Evolutionary conservation across 2,113 vertebrate genomes (phyloP).

Genomic region (Daphoenositta chrysoptera): DNA sequence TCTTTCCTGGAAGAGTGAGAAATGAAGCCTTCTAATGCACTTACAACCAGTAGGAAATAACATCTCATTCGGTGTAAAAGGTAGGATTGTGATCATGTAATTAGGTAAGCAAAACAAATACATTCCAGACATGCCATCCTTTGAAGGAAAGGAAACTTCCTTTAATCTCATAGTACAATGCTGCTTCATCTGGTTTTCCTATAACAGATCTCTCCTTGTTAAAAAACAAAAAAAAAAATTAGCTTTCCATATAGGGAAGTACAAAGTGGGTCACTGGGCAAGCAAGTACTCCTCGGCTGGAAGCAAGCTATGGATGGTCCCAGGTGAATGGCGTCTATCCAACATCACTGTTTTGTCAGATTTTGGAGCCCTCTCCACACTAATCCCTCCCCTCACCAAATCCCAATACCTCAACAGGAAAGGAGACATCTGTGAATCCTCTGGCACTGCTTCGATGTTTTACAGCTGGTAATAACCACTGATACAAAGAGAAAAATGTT

Average conservation of each 20-base stretch:
- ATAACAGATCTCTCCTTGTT: not conserved
- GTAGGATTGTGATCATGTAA: not conserved
- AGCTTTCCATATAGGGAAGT: conserved; percentile 42
- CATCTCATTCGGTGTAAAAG: not conserved
- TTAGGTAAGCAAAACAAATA: conserved; percentile 14
- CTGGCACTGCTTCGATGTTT: conserved; percentile 58
- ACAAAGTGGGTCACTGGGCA: not conserved
- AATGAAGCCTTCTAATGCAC: not conserved
- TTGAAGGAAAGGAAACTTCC: not conserved
- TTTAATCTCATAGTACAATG: conserved; percentile 16
- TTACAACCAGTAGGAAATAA: not conserved
- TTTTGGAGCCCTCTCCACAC: not conserved
- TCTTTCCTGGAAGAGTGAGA: not conserved
- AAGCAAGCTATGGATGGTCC: conserved; percentile 14
- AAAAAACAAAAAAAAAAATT: not conserved
- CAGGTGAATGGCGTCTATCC: conserved; percentile 33
- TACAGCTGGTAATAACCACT: conserved; percentile 74
- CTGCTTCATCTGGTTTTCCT: conserved; percentile 43
- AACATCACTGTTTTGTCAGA: not conserved
- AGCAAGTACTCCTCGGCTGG: not conserved
- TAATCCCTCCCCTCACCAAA: not conserved
- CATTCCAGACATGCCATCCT: not conserved
- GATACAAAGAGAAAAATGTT: conserved; percentile 57
- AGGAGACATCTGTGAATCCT: conserved; percentile 69
- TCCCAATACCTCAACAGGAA: conserved; percentile 54